Evolutionary conservation across 2,797 vertebrate genomes (phyloP).

Genomic region (Enteromius trimaculatus): DNA sequence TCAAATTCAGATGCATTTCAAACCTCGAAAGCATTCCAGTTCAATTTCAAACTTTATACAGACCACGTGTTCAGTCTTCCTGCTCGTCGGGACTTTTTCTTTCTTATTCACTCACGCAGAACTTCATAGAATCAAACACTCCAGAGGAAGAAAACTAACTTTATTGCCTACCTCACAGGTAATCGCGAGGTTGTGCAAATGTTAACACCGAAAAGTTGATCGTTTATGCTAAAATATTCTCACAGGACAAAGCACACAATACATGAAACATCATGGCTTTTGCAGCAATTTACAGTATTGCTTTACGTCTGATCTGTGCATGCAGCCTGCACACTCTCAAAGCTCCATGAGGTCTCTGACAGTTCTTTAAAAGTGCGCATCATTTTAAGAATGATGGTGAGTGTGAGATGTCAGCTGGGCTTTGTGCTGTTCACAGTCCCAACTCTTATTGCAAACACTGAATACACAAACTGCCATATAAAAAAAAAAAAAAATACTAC

Average conservation of each 20-base stretch:
- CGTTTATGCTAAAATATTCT: conserved; percentile 13
- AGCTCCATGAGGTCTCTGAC: neutral
- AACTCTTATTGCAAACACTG: conserved; percentile 52
- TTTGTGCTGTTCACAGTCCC: conserved; percentile 1
- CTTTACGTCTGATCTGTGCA: conserved; percentile 21
- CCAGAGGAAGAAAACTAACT: neutral
- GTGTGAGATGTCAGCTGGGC: conserved; percentile 37
- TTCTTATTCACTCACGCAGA: too few relatives aligned
- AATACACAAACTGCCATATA: conserved; percentile 60
- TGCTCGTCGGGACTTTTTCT: too few relatives aligned
- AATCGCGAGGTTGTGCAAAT: conserved; percentile 37
- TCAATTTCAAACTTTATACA: neutral
- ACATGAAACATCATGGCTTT: conserved; percentile 18
- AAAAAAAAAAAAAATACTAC: conserved; percentile 60
- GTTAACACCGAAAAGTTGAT: conserved; percentile 22
- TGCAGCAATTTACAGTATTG: conserved; percentile 8
- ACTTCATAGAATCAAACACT: neutral
- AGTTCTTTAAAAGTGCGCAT: conserved; percentile 3
- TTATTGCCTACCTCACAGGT: conserved; percentile 13
- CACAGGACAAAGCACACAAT: conserved; percentile 24
- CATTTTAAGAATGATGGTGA: neutral
- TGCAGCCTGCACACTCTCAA: neutral
- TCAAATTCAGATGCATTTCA: neutral
- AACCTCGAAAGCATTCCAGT: neutral
- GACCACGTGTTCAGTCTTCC: neutral